Evolutionary conservation across 2,888 invertebrate species (phyloP).

Genomic region (Iphiclides podalirius): DNA sequence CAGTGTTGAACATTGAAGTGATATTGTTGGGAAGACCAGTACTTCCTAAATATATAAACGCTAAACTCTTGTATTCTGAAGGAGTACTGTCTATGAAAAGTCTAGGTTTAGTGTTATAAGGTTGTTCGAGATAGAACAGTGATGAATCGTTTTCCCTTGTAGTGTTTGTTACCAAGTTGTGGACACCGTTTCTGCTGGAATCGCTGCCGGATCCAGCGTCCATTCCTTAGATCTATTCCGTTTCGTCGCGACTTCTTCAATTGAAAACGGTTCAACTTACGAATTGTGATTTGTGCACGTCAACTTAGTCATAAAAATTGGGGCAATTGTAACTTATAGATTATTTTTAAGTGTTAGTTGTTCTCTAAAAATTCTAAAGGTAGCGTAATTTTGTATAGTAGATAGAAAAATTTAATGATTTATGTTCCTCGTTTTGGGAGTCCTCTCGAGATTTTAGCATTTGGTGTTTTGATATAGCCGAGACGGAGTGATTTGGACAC

Average conservation of each 20-base stretch:
- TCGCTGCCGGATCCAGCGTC: neutral
- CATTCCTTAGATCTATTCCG: neutral
- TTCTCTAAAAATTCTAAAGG: constrained; percentile 3
- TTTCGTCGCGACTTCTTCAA: neutral
- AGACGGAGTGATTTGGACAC: too few relatives aligned
- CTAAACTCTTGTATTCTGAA: too few relatives aligned
- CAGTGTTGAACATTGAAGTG: too few relatives aligned
- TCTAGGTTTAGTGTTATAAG: too few relatives aligned
- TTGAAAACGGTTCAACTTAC: neutral
- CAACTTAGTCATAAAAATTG: neutral
- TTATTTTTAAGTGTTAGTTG: constrained; percentile 8
- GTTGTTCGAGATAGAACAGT: too few relatives aligned
- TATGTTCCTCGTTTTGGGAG: too few relatives aligned
- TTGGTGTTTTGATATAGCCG: too few relatives aligned
- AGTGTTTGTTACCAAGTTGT: neutral
- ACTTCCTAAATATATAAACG: too few relatives aligned
- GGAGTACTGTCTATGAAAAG: too few relatives aligned
- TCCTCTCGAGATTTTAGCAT: too few relatives aligned
- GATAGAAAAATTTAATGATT: too few relatives aligned
- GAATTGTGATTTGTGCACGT: neutral
- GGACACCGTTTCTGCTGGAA: neutral
- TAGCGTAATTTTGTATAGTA: neutral
- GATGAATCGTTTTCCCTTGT: neutral
- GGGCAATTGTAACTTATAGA: constrained; percentile 5
- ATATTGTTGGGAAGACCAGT: too few relatives aligned